A percentile compares a stretch with the other conserved stretches of the same genome.
These are phyloP conservation scores for Amblyjoppa proteus DNA, from an alignment of 2,888 invertebrate species.

Conservation along the genomic window DNA sequence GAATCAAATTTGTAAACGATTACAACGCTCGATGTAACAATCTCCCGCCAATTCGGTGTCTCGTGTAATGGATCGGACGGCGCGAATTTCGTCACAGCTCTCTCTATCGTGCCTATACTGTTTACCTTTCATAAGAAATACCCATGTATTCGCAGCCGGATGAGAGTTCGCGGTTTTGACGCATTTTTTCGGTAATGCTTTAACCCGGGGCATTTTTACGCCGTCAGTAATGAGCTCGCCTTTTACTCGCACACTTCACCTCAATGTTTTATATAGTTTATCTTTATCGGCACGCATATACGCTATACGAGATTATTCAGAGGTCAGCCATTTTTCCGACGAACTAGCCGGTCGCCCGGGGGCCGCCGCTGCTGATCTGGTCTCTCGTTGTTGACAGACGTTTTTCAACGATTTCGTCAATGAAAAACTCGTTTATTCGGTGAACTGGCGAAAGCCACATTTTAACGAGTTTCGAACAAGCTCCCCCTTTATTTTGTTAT, in stretches of 20 bases:
- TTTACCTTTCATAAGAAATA: conserved; percentile 89
- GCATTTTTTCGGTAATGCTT: conserved; percentile 86
- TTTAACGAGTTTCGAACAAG: conserved; percentile 52
- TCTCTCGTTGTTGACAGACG: conserved; percentile 63
- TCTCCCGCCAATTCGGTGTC: conserved; percentile 8
- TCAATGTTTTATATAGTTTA: conserved; percentile 22
- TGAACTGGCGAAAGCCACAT: conserved; percentile 60
- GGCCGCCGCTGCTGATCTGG: conserved; percentile 41
- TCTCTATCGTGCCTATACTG: conserved; percentile 33
- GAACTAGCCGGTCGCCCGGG: conserved; percentile 66
- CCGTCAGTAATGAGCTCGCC: conserved; percentile 9
- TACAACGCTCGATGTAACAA: not conserved
- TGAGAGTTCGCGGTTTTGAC: conserved; percentile 86
- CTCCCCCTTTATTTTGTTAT: conserved; percentile 18
- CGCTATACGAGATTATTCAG: conserved; percentile 60
- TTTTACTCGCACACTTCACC: not conserved
- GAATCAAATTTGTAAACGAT: conserved; percentile 26
- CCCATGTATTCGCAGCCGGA: conserved; percentile 89
- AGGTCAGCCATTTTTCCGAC: conserved; percentile 73
- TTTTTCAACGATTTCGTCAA: conserved; percentile 56
- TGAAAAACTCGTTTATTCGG: conserved; percentile 57
- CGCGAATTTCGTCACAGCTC: conserved; percentile 47
- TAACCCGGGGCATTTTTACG: conserved; percentile 85
- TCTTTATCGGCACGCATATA: conserved; percentile 33
- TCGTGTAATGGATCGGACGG: conserved; percentile 13